phyloP scores from a whole-genome alignment of 2,797 vertebrate genomes.

The Peromyscus melanophrys region DNA sequence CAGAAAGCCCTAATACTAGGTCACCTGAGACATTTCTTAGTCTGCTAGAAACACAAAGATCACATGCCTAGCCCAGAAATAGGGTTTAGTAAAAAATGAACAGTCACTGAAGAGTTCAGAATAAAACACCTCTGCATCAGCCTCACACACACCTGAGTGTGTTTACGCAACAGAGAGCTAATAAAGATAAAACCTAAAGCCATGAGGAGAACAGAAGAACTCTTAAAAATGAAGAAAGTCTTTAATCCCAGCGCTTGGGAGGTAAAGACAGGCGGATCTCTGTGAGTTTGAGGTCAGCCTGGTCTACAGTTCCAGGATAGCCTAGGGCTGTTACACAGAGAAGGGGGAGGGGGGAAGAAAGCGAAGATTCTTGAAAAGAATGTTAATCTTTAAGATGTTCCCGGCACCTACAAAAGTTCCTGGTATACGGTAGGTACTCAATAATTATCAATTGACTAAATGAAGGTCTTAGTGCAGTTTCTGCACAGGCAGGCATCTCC shows the following conservation, averaged over 20 bases:
- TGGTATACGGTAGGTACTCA: not conserved
- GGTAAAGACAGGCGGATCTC: too few species aligned
- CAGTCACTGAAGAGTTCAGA: not conserved
- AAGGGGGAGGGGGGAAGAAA: not conserved
- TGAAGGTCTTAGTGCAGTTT: not conserved
- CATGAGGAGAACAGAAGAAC: not conserved
- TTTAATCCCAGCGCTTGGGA: too few species aligned
- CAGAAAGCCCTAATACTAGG: not conserved
- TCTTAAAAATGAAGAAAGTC: not conserved
- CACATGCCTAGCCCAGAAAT: not conserved
- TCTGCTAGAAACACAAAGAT: slow-evolving; percentile 15
- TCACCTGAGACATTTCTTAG: slow-evolving; percentile 43
- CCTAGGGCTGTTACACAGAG: too few species aligned
- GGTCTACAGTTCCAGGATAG: too few species aligned
- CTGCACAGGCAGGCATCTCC: not conserved
- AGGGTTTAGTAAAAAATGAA: slow-evolving; percentile 10
- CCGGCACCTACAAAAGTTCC: not conserved
- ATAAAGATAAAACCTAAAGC: not conserved
- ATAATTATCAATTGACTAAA: not conserved
- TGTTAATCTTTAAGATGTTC: not conserved
- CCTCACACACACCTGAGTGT: not conserved
- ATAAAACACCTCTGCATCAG: not conserved
- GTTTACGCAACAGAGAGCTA: not conserved
- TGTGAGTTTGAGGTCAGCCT: too few species aligned
- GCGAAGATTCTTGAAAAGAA: slow-evolving; percentile 64